Evolutionary conservation across 1,140 invertebrate genomes (phyloP), one percentile per base, ranked within the genome.

Genomic region (Drosophila pandora): DNA sequence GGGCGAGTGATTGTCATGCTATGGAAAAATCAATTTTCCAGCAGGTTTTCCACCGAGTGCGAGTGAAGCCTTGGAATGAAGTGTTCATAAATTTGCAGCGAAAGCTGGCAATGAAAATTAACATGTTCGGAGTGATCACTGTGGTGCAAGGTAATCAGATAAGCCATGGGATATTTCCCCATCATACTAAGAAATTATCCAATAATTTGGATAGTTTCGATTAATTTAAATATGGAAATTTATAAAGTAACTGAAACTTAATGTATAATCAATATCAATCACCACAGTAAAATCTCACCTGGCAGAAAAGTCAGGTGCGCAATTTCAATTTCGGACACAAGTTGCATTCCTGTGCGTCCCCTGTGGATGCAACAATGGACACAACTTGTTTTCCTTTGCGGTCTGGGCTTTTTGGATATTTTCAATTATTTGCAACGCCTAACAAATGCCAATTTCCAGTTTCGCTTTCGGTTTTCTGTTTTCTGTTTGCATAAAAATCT

Each of bases 351-450:
- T 78, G 54, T 41, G 68, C 77, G 78, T 80, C 63, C 52, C 64
- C 41, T 21, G 41, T 43, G 41, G 41, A 58, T 41, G 62, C 76
- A 50, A 57, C 62, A 22, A 32, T 59, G 32, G 52, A 48, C 13
- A 53, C 43, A 67, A 50, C 60, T 67, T 62, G 48, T 58, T 60
- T 55, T 34, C 50, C 54, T 57, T 82, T 47, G 82, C 69, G 74
- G 77, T 87, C 69, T 61, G 59, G 61, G 59, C 13, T 50, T 63
- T 76, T 50, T 39, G 62, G 62, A 53, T 41, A 58, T 76, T 88
- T 88, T 88, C 83, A 88, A 88, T 88, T 88, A 88, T 88, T 76
- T 73, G 78, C 83, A 88, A 79, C 83, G 83, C 83, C 83, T 83
- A 88, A 79, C 83, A 60, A 83, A 87, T 76, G 83, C 62, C 82